Conservation (phyloP, 2,888 invertebrate species). For the Ligdia adustata region DNA sequence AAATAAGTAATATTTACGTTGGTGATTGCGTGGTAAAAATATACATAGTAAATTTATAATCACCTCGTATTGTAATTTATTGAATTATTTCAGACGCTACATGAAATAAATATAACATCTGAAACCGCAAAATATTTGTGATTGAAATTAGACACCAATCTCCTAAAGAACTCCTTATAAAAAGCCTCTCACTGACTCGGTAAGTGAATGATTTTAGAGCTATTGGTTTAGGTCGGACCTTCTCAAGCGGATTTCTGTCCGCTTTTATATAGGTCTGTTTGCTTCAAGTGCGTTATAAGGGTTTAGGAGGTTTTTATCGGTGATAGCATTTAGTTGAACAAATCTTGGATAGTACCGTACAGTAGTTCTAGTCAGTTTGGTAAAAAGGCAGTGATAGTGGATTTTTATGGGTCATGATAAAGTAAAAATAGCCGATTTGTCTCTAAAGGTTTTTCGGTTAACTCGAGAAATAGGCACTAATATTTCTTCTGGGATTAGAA, state of each 20-base stretch:
- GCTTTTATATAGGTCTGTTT: constrained; percentile 34
- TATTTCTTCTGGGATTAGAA: too few relatives aligned
- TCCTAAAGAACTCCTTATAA: background rate
- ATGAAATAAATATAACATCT: background rate
- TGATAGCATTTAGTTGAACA: constrained; percentile 25
- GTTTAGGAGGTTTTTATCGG: constrained; percentile 33
- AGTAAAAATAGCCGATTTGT: too few relatives aligned
- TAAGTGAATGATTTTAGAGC: constrained; percentile 21
- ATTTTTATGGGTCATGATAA: too few relatives aligned
- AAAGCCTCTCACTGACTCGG: constrained; percentile 11
- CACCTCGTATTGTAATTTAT: background rate
- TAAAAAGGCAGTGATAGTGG: background rate
- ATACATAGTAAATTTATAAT: too few relatives aligned
- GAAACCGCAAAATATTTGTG: background rate
- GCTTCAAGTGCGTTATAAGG: constrained; percentile 34
- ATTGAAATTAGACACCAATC: background rate
- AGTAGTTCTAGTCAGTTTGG: constrained; percentile 17
- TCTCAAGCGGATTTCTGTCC: constrained; percentile 21
- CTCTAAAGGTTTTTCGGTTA: too few relatives aligned
- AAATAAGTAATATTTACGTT: too few relatives aligned
- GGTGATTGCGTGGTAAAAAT: too few relatives aligned
- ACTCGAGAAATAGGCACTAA: too few relatives aligned
- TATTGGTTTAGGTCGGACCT: constrained; percentile 24
- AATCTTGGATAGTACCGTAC: too few relatives aligned
- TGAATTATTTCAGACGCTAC: background rate